A percentile compares a stretch with the other conserved stretches of the same genome.
phyloP scores from a whole-genome alignment of 2,888 invertebrate genomes.

The Emmelina monodactyla region DNA sequence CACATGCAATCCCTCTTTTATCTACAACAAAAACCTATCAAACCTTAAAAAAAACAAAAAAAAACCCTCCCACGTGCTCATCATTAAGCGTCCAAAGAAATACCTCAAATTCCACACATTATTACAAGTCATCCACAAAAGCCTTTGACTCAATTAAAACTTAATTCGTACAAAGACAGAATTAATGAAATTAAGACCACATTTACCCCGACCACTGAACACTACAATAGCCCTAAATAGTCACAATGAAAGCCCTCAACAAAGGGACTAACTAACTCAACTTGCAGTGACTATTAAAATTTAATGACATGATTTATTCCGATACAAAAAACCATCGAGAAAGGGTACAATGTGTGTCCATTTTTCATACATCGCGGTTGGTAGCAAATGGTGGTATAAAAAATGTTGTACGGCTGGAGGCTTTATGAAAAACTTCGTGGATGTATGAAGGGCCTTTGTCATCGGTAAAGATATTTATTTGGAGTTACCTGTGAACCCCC shows the following conservation, averaged over 20 bases:
- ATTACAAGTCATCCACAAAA: conserved; percentile 31
- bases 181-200: conserved; percentile 66
- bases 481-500: conserved; percentile 58
- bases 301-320: conserved; percentile 66
- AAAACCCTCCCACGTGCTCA: conserved; percentile 35
- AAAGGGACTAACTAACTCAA: conserved; percentile 61
- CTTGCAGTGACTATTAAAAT: conserved; percentile 63
- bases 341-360: conserved; percentile 64
- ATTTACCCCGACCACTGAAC: conserved; percentile 56
- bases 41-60: conserved; percentile 20
- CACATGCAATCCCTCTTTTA: no score
- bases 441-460: conserved; percentile 55
- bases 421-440: conserved; percentile 61
- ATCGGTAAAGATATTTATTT: conserved; percentile 55
- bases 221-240: conserved; percentile 55
- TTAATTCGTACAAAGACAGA: conserved; percentile 62
- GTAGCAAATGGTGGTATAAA: conserved; percentile 66
- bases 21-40: no score
- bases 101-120: conserved; percentile 48
- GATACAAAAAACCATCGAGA: conserved; percentile 49
- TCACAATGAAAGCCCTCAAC: conserved; percentile 48
- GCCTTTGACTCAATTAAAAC: conserved; percentile 61
- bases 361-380: conserved; percentile 67
- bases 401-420: conserved; percentile 60
- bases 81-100: conserved; percentile 45